Base-by-base conservation (phyloP, 2,797 vertebrate genomes). In the Tapera naevia region DNA sequence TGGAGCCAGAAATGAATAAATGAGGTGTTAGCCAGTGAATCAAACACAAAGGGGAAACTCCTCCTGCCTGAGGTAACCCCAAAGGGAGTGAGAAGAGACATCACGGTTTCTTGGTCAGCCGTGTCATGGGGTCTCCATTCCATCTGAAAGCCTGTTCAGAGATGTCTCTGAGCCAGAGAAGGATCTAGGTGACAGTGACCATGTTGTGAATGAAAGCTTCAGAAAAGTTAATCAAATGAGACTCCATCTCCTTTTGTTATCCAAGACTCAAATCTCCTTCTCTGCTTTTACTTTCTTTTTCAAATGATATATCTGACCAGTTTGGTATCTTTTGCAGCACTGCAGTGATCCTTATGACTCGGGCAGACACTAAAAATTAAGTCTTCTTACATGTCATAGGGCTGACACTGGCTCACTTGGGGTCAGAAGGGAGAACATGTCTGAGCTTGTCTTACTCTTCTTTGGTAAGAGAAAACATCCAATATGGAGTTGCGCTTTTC, bases 331-430 rank as follows among this genome's bases (percentile, higher is more conserved):
- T 80, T 39, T 72, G 35, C 35, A 78, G 14, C 19, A 39, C 17
- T 56, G 13, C 12, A 48, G 35, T 48, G 45, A 66, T n/a, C 10
- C 8, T 51, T 54, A 53, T 13, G 43, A 1, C 7, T 15, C 23
- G 6, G 17, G 7, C 21, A 84, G 23, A 4, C 5, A 11, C 46
- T 48, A 11, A 70, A 90, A 61, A 1, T 9, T 76, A 16, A 76
- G 15, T 17, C 35, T 37, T 64, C 35, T 61, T 22, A 39, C 0
- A 0, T 46, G 21, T 45, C 13, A 21, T 43, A 43, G 23, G 48
- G 13, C 30, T 66, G 18, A 30, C 17, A 58, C 0, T 5, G 66
- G 0, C 15, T 62, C 24, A 1, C 9, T 24, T 86, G 56, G 27
- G 32, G 57, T 71, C 50, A 45, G 60, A 23, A 45, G 30, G 12